Conservation (phyloP, 1,140 invertebrate genomes). For the Paramacrobiotus metropolitanus region DNA sequence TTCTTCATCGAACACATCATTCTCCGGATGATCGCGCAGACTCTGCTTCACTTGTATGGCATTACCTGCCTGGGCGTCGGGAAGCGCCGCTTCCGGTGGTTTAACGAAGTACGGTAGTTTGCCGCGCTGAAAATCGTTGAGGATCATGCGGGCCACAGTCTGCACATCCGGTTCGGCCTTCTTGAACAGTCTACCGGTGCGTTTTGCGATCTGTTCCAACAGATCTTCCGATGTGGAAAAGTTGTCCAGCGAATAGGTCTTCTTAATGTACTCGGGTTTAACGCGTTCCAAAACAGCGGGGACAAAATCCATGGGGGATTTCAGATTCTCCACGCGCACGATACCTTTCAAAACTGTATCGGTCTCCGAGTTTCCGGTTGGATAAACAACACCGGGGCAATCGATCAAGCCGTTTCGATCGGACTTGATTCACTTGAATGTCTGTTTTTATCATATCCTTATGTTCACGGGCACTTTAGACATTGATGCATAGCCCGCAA, state of each 20-base stretch:
- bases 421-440: no score
- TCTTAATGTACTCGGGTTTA: slow-evolving; percentile 60
- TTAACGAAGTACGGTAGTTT: slow-evolving; percentile 79
- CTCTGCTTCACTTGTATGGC: not conserved
- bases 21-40: not conserved
- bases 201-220: slow-evolving; percentile 61
- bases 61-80: not conserved
- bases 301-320: slow-evolving; percentile 84
- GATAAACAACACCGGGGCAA: slow-evolving; percentile 95
- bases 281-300: slow-evolving; percentile 59
- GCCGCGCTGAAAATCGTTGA: slow-evolving; percentile 96
- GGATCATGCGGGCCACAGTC: slow-evolving; percentile 69
- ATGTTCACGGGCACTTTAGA: no score
- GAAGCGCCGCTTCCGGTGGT: slow-evolving; percentile 31
- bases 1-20: slow-evolving; percentile 10
- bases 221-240: slow-evolving; percentile 56
- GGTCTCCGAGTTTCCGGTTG: slow-evolving; percentile 56
- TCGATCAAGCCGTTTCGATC: slow-evolving; percentile 84
- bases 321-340: slow-evolving; percentile 72
- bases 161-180: slow-evolving; percentile 80
- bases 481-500: no score
- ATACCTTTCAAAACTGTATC: slow-evolving; percentile 77
- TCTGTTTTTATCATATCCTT: no score
- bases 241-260: slow-evolving; percentile 63
- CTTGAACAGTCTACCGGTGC: slow-evolving; percentile 64